Evolutionary conservation across 2,888 invertebrate genomes (phyloP), one percentile per base, ranked within the genome.

Genomic region (Drosophila colorata): DNA sequence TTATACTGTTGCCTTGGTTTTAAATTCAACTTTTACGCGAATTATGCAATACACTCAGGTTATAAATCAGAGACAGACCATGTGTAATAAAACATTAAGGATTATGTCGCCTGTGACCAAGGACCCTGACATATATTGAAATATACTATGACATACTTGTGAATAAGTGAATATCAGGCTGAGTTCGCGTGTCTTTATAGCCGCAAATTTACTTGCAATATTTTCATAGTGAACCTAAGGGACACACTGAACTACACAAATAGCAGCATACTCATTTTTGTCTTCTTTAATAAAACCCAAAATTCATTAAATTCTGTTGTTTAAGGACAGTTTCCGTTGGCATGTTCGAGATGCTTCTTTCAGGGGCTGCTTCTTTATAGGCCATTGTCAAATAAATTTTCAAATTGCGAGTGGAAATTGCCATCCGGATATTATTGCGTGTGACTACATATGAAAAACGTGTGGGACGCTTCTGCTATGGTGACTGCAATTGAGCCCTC

Each of bases 361-460:
- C 38, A 16, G 66, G 38, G 38, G 20, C 40, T 41, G 35, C 35
- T 61, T 51, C 25, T 78, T 84, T 82, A 76, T 76, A 53, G 80
- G 47, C 72, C 67, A 70, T 68, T 73, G 66, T 41, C 38, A 51
- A 58, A 64, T 48, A 64, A 51, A 84, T 75, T 66, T 75, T 25
- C 63, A 61, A 80, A 67, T 75, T 74, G 68, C 58, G 65, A 78
- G 43, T 59, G 66, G 51, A 78, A 80, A 78, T 70, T 78, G 85
- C 48, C 52, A 47, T 43, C 70, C 66, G 71, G 69, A 71, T 74
- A 70, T 70, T 70, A 72, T 79, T 69, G 63, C 53, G 51, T 64
- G 73, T 60, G 61, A 44, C 40, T 33, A 14, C 43, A 44, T 55
- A 64, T 66, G 48, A 48, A 28, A 38, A 61, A 61, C 41, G 49